phyloP scores from a whole-genome alignment of 2,113 vertebrate genomes.

The Carassius auratus region DNA sequence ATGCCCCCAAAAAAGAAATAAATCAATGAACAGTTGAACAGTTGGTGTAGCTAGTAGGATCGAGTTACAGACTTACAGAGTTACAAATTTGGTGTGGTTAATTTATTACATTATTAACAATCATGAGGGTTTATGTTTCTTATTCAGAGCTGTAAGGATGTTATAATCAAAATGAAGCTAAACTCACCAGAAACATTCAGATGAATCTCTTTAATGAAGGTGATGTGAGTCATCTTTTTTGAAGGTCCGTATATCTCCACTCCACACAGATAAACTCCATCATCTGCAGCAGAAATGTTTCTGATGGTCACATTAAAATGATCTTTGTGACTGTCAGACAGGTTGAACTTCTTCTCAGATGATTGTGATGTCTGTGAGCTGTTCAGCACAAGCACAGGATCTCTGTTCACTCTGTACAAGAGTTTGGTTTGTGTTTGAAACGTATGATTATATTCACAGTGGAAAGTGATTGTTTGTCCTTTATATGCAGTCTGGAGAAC shows the following conservation, averaged over 20 bases:
- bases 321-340: neutral
- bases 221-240: neutral
- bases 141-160: neutral
- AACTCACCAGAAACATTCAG: neutral
- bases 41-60: no score
- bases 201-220: slow-evolving; percentile 4
- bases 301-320: slow-evolving; percentile 9
- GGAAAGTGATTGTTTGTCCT: no score
- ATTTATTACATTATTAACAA: neutral
- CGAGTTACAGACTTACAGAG: no score
- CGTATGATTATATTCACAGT: no score
- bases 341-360: neutral
- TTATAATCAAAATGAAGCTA: neutral
- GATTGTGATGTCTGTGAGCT: neutral
- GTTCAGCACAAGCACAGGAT: no score
- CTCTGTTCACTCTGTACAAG: no score
- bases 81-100: no score
- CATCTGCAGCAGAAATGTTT: neutral
- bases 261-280: slow-evolving; percentile 12
- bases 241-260: neutral
- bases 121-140: neutral
- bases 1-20: no score
- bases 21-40: no score
- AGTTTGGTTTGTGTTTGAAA: no score
- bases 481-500: neutral